phyloP scores from a whole-genome alignment of 2,888 invertebrate genomes.

The Macrophya annulata region DNA sequence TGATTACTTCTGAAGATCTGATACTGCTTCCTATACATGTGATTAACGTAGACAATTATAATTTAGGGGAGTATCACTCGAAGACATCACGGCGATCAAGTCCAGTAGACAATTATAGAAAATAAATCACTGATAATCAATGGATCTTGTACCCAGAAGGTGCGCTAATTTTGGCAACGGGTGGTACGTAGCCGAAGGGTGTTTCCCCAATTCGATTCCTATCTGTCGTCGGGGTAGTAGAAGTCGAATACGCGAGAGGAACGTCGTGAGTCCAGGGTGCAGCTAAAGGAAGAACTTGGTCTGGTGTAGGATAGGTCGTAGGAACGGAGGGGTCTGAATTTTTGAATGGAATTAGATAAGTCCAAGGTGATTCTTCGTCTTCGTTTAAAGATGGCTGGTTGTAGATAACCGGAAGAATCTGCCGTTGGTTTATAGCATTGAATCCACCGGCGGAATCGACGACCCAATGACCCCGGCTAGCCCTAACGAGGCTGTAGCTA shows the following conservation, averaged over 20 bases:
- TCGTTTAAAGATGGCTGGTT: not conserved
- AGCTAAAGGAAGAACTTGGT: not conserved
- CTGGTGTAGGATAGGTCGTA: not conserved
- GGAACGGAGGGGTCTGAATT: not conserved
- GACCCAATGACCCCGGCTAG: not conserved
- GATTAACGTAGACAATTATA: not conserved
- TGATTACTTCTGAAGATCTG: not conserved
- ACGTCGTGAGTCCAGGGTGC: slow-evolving; percentile 19
- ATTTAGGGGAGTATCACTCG: no score
- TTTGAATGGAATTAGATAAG: not conserved
- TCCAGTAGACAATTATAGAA: not conserved
- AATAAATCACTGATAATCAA: not conserved
- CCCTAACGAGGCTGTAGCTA: not conserved
- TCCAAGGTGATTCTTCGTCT: not conserved
- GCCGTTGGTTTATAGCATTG: not conserved
- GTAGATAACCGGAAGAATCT: not conserved
- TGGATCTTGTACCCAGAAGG: slow-evolving; percentile 33
- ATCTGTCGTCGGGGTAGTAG: not conserved
- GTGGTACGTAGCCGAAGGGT: slow-evolving; percentile 35
- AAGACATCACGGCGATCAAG: no score
- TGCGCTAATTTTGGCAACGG: slow-evolving; percentile 31
- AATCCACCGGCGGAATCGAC: slow-evolving; percentile 13
- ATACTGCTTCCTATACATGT: not conserved
- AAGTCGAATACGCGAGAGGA: not conserved
- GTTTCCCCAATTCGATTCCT: not conserved